Base-by-base conservation (phyloP, 1,140 invertebrate species). In the Drosophila parabipectinata region DNA sequence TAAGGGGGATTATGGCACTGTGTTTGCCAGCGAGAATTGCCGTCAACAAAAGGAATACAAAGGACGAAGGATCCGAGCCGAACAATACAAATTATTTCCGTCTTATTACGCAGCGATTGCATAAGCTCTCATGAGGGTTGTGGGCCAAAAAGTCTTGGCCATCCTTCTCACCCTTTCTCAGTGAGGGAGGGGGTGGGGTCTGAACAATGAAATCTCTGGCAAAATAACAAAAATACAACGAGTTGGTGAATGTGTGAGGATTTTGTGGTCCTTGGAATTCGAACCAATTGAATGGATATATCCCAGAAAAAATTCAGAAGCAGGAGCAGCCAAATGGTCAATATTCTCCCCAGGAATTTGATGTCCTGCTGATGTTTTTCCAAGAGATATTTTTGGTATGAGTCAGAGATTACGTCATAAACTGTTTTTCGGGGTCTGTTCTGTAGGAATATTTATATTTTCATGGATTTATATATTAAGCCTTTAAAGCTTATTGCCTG, bases 71-170 rank as follows among this genome's bases (percentile, higher is more conserved):
- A 48, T 47, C 9, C 44, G 10, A 64, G 59, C 28, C 52, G 55
- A 83, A 77, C 75, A 78, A 80, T 75, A 73, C 73, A 84, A 88
- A 79, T 82, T 82, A 88, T 83, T 88, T 87, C 83, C 83, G 76
- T 79, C 76, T 87, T 87, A 87, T 87, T 87, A 88, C 79, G 41
- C 83, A 87, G 67, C 79, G 74, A 87, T 88, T 74, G 75, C 64
- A 80, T 80, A 77, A 80, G 67, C 81, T 54, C 60, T 79, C 79
- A 73, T 56, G 48, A 78, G 69, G 69, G 54, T 47, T 75, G 44
- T 3, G 15, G 41, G 34, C 34, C 34, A 37, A 37, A 44, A 15
- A 7, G 41, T 15, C 41, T 7, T 44, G 41, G 7, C 41, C 41
- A n/a, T 41, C 39, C 6, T 55, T 15, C 8, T 9, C 24, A 50